Conservation (phyloP, 1,140 invertebrate genomes). For the Apolygus lucorum region DNA sequence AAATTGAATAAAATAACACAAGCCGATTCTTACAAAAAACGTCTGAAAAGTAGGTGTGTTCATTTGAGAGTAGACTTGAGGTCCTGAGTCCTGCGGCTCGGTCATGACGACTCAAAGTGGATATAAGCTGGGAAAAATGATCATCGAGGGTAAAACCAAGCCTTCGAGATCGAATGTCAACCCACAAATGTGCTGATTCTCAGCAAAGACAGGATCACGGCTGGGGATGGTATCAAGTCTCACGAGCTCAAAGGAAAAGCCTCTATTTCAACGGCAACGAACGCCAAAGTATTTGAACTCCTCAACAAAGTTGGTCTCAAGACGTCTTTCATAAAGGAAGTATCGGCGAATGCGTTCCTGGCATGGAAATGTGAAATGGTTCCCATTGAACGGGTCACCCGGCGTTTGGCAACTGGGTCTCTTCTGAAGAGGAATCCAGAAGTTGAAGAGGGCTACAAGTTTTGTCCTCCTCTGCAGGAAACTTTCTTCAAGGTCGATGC, state of each 20-base stretch:
- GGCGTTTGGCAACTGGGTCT: constrained; percentile 88
- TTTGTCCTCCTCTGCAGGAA: constrained; percentile 78
- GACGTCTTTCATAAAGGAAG: constrained; percentile 74
- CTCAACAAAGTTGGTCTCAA: constrained; percentile 75
- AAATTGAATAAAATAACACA: too few relatives aligned
- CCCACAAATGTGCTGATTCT: constrained; percentile 63
- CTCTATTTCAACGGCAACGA: constrained; percentile 84
- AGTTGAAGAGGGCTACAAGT: constrained; percentile 84
- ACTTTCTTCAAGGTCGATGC: constrained; percentile 81
- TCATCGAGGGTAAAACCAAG: constrained; percentile 97
- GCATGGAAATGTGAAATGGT: constrained; percentile 91
- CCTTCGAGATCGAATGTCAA: constrained; percentile 63
- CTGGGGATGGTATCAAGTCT: constrained; percentile 84
- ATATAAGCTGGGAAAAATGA: constrained; percentile 56
- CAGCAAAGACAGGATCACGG: constrained; percentile 93
- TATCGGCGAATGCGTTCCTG: constrained; percentile 67
- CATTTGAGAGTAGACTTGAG: too few relatives aligned
- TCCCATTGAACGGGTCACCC: constrained; percentile 95
- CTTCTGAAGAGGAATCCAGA: constrained; percentile 85
- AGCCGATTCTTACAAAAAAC: too few relatives aligned
- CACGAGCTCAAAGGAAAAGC: constrained; percentile 89
- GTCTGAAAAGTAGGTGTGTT: too few relatives aligned
- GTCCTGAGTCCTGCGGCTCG: too few relatives aligned
- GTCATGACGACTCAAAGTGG: too few relatives aligned
- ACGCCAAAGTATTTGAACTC: constrained; percentile 81